Evolutionary conservation across 2,113 vertebrate genomes (phyloP).

Genomic region (Chloroceryle aenea): DNA sequence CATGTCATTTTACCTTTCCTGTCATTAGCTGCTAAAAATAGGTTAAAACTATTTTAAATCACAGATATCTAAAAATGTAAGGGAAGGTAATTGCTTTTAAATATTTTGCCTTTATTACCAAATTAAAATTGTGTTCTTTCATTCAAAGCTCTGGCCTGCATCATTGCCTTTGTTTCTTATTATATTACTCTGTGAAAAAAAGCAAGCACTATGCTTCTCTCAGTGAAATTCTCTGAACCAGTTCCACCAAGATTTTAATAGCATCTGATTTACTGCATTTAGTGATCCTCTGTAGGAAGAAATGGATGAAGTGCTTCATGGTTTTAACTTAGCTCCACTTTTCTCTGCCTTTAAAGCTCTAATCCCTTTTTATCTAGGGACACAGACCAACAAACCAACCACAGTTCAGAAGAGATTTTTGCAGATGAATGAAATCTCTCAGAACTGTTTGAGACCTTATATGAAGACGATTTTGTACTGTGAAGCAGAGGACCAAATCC

Average conservation of each 20-base stretch:
- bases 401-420: background rate
- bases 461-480: background rate
- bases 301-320: background rate
- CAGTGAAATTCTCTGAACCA: background rate
- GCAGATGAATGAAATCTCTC: background rate
- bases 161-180: background rate
- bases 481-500: background rate
- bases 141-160: background rate
- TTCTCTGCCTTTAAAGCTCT: background rate
- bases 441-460: background rate
- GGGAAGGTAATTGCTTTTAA: background rate
- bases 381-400: background rate
- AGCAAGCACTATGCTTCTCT: background rate
- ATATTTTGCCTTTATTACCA: background rate
- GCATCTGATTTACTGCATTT: conserved; percentile 21
- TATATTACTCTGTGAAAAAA: background rate
- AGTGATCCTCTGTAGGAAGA: background rate
- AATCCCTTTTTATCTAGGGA: background rate
- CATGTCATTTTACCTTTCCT: background rate
- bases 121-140: background rate
- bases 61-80: background rate
- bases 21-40: background rate
- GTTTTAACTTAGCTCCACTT: background rate
- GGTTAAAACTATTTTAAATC: background rate
- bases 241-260: background rate